These are phyloP conservation scores for Hipposideros larvatus DNA, from an alignment of 2,797 vertebrate species.

Conservation along the genomic window DNA sequence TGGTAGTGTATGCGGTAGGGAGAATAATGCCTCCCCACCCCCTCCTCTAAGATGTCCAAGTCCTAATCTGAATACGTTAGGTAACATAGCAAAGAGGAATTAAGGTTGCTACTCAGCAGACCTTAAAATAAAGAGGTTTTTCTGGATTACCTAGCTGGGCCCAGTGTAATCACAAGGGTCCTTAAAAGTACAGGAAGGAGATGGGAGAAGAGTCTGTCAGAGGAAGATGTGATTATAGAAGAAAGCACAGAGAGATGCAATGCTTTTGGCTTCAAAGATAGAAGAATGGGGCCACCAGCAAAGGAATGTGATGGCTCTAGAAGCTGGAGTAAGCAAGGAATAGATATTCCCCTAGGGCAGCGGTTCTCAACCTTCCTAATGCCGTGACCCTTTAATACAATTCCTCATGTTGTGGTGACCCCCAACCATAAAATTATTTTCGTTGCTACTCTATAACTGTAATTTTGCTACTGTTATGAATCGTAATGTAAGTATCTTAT, in stretches of 20 bases:
- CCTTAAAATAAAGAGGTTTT: not conserved
- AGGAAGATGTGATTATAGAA: not conserved
- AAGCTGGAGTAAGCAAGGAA: not conserved
- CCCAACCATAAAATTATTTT: no score
- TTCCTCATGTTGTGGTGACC: no score
- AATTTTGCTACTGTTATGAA: no score
- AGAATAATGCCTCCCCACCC: not conserved
- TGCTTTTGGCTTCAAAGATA: not conserved
- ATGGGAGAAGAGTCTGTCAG: not conserved
- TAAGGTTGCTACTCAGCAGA: not conserved
- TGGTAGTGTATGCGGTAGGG: not conserved
- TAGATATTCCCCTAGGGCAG: not conserved
- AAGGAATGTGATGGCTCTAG: rapidly evolving
- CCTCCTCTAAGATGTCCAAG: not conserved
- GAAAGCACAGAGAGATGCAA: not conserved
- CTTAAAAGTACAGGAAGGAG: not conserved
- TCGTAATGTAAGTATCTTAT: no score
- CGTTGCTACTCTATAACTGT: no score
- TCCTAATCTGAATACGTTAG: not conserved
- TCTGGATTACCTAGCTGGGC: not conserved
- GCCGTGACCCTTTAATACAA: no score
- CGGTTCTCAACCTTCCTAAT: no score
- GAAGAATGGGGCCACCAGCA: not conserved
- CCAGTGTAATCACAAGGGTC: not conserved
- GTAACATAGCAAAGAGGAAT: not conserved